These are phyloP conservation scores for Drosophila melanocephala DNA, from an alignment of 2,888 invertebrate genomes.

Conservation along the genomic window DNA sequence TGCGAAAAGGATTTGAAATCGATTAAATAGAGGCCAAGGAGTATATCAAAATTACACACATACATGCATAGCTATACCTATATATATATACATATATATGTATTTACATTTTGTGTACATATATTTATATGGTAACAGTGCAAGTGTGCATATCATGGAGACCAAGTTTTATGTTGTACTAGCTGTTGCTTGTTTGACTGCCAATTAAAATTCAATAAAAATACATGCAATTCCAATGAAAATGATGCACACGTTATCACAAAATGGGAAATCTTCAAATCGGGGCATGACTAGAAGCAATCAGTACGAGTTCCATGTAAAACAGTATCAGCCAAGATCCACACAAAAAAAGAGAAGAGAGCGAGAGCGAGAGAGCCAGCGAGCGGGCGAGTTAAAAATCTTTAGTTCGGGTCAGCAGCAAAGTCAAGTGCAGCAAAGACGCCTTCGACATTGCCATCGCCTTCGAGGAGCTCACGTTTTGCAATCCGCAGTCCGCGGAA, in stretches of 20 bases:
- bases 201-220: slow-evolving; percentile 83
- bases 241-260: slow-evolving; percentile 72
- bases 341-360: slow-evolving; percentile 3
- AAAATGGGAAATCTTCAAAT: slow-evolving; percentile 77
- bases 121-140: neutral
- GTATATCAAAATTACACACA: neutral
- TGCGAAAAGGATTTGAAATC: slow-evolving; percentile 65
- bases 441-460: slow-evolving; percentile 10
- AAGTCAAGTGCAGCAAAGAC: slow-evolving; percentile 73
- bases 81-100: neutral
- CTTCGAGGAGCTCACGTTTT: slow-evolving; percentile 53
- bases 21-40: slow-evolving; percentile 33
- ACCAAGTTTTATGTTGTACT: slow-evolving; percentile 38
- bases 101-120: neutral
- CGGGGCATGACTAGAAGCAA: slow-evolving; percentile 84
- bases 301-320: slow-evolving; percentile 85
- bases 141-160: neutral
- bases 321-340: slow-evolving; percentile 77
- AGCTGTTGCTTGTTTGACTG: slow-evolving; percentile 50
- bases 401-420: slow-evolving; percentile 71
- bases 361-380: slow-evolving; percentile 1
- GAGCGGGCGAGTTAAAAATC: slow-evolving; percentile 56
- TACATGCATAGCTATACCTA: neutral
- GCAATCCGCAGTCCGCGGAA: slow-evolving; percentile 39
- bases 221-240: slow-evolving; percentile 77